phyloP scores from a whole-genome alignment of 2,888 invertebrate species.

The Pristionchus entomophagus region DNA sequence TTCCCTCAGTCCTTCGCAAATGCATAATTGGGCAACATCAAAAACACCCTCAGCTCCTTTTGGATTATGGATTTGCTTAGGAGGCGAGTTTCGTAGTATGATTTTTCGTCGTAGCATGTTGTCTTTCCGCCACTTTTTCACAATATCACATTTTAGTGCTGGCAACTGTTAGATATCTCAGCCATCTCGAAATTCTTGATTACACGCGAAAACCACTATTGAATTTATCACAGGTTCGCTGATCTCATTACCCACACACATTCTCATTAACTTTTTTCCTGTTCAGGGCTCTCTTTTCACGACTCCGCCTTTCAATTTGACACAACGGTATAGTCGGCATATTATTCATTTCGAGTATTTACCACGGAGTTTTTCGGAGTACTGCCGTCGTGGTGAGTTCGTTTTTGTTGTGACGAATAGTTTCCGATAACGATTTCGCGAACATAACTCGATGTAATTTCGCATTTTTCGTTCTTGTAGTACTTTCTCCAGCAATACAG shows the following conservation, averaged over 20 bases:
- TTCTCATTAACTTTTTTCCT: too few species aligned
- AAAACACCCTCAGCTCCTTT: neutral
- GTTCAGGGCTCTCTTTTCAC: too few species aligned
- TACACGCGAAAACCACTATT: neutral
- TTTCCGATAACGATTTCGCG: neutral
- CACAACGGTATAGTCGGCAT: neutral
- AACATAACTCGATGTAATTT: too few species aligned
- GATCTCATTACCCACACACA: too few species aligned
- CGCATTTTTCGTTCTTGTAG: too few species aligned
- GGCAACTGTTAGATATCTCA: neutral
- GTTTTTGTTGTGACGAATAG: neutral
- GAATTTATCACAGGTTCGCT: too few species aligned
- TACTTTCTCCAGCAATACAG: too few species aligned
- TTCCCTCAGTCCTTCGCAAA: too few species aligned
- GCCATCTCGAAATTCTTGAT: neutral
- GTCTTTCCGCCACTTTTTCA: too few species aligned
- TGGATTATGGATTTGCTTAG: neutral
- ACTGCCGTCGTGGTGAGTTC: neutral
- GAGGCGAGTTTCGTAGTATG: neutral
- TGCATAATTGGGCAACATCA: neutral
- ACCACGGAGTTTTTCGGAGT: neutral
- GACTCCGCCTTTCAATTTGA: constrained; percentile 1
- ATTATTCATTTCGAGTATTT: neutral
- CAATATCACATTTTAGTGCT: neutral
- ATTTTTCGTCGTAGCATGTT: neutral